phyloP scores from a whole-genome alignment of 2,797 vertebrate genomes.

The Discoglossus pictus region DNA sequence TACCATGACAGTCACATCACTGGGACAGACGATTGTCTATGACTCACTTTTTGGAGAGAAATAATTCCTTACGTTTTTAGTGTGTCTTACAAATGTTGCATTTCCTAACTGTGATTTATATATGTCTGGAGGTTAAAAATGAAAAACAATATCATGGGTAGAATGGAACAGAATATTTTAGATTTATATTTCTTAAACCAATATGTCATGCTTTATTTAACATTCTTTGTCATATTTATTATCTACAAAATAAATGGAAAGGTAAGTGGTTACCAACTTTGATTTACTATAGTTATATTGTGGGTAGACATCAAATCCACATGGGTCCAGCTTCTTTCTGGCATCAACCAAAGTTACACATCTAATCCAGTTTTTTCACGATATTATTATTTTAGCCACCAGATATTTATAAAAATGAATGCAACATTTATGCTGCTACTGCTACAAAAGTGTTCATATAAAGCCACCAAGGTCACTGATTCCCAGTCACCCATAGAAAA shows the following conservation, averaged over 20 bases:
- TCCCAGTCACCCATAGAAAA: too few species aligned
- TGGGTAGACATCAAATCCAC: neutral
- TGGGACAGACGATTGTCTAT: slow-evolving; percentile 27
- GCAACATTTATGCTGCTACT: too few species aligned
- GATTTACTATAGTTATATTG: neutral
- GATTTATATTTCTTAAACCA: neutral
- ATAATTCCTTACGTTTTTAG: slow-evolving; percentile 16
- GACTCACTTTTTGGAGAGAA: slow-evolving; percentile 17
- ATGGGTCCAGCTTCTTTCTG: too few species aligned
- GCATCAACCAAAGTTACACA: too few species aligned
- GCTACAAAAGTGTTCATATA: too few species aligned
- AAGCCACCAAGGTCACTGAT: too few species aligned
- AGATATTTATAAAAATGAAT: too few species aligned
- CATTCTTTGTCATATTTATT: too few species aligned
- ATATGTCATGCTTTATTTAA: too few species aligned
- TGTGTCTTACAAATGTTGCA: slow-evolving; percentile 3
- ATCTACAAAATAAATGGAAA: slow-evolving; percentile 23
- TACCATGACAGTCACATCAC: slow-evolving; percentile 45
- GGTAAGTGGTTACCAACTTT: slow-evolving; percentile 1
- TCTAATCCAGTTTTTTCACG: too few species aligned
- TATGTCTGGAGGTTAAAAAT: slow-evolving; percentile 22
- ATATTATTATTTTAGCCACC: too few species aligned
- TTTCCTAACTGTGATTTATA: neutral
- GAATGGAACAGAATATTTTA: slow-evolving; percentile 3
- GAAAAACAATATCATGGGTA: neutral